Base-by-base conservation (phyloP, 1,140 invertebrate genomes). In the Samia ricini region DNA sequence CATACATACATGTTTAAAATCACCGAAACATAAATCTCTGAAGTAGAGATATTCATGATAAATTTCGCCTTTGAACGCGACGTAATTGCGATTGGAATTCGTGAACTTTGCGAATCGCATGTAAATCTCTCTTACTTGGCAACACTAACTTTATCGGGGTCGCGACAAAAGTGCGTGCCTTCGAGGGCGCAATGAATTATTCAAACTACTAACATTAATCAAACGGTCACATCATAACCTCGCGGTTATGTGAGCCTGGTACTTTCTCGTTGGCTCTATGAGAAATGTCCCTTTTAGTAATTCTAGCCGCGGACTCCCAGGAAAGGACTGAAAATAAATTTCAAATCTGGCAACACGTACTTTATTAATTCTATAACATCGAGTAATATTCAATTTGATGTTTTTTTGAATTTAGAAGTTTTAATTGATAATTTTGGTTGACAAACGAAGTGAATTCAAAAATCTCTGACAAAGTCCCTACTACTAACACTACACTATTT, bases 151-250 rank as follows among this genome's bases (percentile, higher is more conserved):
- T 15, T 42, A 42, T 42, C 33, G 33, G 33, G 33, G 33, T 42
- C 33, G 33, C 33, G 33, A 42, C 33, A 42, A 42, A 42, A 42
- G 33, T 42, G 74, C 71, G 68, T 24, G 54, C 48, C 29, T 69
- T 63, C 65, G 62, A 65, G 69, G 68, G 57, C 64, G 64, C 72
- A 60, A 72, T 77, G 74, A 75, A 77, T 76, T 71, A 79, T 66
- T 55, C 54, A 60, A 76, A 80, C 70, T 74, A 66, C 69, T 55
- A 42, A 56, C 65, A 72, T 81, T 73, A 73, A 76, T 81, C 76
- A 78, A 52, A 57, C 64, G 72, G 68, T 70, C 77, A 71, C 71
- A 69, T 79, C 75, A 74, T 76, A 77, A 72, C 64, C 56, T 51
- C 18, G 56, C 21, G 33, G 21, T 56, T 36, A 26, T 63, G 54